A percentile compares a stretch with the other conserved stretches of the same genome.
Conservation (phyloP, 2,888 invertebrate species). For the Tenthredo distinguenda region DNA sequence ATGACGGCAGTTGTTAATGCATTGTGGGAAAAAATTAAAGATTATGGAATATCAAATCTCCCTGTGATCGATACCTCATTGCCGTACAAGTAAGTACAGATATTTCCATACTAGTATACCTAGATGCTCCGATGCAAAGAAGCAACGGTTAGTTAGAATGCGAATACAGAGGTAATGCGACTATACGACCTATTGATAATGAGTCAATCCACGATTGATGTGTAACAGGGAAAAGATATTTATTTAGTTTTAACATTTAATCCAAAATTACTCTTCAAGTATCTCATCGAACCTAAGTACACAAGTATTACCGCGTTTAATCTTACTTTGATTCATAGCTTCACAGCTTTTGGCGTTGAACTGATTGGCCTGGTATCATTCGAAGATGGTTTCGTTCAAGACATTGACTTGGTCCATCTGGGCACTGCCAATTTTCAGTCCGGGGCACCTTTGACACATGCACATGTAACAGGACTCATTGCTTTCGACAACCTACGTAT, state of each 20-base stretch:
- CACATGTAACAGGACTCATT: background rate
- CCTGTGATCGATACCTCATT: conserved; percentile 38
- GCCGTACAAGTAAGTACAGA: conserved; percentile 43
- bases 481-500: background rate
- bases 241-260: background rate
- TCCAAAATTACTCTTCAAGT: background rate
- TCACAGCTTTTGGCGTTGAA: background rate
- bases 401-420: background rate
- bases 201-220: background rate
- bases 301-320: background rate
- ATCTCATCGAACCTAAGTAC: background rate
- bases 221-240: background rate
- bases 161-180: too few species aligned
- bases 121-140: background rate
- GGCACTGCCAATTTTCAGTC: background rate
- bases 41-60: conserved; percentile 50
- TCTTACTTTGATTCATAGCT: background rate
- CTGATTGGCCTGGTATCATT: conserved; percentile 33
- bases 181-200: background rate
- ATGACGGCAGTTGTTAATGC: conserved; percentile 10
- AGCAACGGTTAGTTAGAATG: background rate
- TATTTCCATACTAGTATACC: background rate
- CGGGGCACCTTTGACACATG: too few species aligned
- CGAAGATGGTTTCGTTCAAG: conserved; percentile 44
- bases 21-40: conserved; percentile 39